A percentile compares a stretch with the other conserved stretches of the same genome.
These are phyloP conservation scores for Athetis lepigone DNA, from an alignment of 2,888 invertebrate species.

Conservation along the genomic window DNA sequence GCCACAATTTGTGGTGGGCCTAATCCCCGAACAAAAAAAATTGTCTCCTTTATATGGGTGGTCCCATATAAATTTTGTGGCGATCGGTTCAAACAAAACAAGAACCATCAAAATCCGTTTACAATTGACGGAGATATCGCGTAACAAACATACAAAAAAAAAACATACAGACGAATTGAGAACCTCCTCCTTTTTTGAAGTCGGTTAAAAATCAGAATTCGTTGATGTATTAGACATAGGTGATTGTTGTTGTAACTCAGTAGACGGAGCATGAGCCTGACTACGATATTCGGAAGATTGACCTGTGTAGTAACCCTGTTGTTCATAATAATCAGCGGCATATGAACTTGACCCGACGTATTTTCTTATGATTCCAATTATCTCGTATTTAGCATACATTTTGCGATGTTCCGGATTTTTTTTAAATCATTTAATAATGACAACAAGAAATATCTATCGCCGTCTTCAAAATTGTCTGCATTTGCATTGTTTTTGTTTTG, in stretches of 20 bases:
- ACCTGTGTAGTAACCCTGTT: constrained; percentile 16
- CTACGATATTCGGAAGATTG: constrained; percentile 21
- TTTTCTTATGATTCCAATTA: constrained; percentile 12
- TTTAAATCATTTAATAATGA: constrained; percentile 26
- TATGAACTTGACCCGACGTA: constrained; percentile 15
- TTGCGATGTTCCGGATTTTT: constrained; percentile 2
- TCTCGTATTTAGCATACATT: constrained; percentile 8
- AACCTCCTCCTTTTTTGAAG: too few species aligned
- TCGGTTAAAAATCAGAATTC: too few species aligned
- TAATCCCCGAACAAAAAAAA: too few species aligned
- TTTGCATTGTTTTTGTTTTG: constrained; percentile 12
- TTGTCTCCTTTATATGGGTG: too few species aligned
- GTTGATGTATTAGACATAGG: constrained; percentile 11
- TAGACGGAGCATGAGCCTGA: constrained; percentile 19
- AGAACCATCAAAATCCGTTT: too few species aligned
- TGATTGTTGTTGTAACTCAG: constrained; percentile 16
- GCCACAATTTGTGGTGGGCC: too few species aligned
- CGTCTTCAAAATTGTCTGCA: constrained; percentile 3
- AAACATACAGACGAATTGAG: too few species aligned
- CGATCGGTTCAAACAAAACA: too few species aligned
- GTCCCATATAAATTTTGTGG: too few species aligned
- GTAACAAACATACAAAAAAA: too few species aligned
- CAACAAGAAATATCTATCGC: constrained; percentile 7
- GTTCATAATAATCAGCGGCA: constrained; percentile 17
- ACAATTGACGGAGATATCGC: too few species aligned